Evolutionary conservation across 2,888 invertebrate species (phyloP).

Genomic region (Cetonia aurata): DNA sequence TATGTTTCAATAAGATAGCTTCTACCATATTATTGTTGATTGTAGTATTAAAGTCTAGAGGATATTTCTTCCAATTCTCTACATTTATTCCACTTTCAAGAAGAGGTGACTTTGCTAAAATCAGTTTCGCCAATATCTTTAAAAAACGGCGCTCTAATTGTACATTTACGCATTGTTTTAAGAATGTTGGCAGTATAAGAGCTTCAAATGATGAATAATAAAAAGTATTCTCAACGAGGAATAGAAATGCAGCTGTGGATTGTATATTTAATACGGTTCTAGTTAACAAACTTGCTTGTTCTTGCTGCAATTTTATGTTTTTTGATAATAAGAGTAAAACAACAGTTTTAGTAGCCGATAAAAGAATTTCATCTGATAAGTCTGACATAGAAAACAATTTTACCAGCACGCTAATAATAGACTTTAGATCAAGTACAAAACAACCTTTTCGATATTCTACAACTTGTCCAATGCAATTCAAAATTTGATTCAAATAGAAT

Average conservation of each 20-base stretch:
- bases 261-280: slow-evolving; percentile 73
- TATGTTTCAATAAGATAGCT: slow-evolving; percentile 63
- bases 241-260: slow-evolving; percentile 71
- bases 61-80: slow-evolving; percentile 76
- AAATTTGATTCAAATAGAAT: slow-evolving; percentile 64
- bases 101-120: slow-evolving; percentile 76
- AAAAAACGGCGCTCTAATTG: slow-evolving; percentile 71
- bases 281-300: slow-evolving; percentile 78
- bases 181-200: slow-evolving; percentile 76
- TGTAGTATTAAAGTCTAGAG: slow-evolving; percentile 71
- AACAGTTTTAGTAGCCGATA: slow-evolving; percentile 71
- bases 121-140: slow-evolving; percentile 74
- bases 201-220: slow-evolving; percentile 79
- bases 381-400: slow-evolving; percentile 67
- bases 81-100: slow-evolving; percentile 73
- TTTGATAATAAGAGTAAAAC: slow-evolving; percentile 73
- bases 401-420: slow-evolving; percentile 72
- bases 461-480: slow-evolving; percentile 73
- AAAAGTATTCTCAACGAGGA: slow-evolving; percentile 76
- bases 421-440: slow-evolving; percentile 72
- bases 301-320: slow-evolving; percentile 77
- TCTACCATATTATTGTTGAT: slow-evolving; percentile 64
- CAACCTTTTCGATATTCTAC: slow-evolving; percentile 76
- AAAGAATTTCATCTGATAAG: slow-evolving; percentile 67
- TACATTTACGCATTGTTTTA: slow-evolving; percentile 71